Percentiles rank a stretch among this genome's conserved stretches.
Conservation (phyloP, 2,113 vertebrate genomes). For the Heteronetta atricapilla region DNA sequence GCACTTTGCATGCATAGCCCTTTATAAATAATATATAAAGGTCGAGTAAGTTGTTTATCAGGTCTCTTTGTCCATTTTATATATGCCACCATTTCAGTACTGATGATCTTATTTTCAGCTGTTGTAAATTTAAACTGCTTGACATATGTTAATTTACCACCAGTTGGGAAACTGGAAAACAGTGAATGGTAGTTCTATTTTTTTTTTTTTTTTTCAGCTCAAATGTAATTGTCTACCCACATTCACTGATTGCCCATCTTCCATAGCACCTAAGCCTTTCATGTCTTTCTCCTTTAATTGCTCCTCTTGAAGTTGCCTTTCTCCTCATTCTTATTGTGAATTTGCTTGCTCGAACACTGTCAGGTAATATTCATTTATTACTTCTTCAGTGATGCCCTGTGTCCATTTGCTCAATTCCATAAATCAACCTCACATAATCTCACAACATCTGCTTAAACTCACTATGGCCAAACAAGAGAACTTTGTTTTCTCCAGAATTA, state of each 20-base stretch:
- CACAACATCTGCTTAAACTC: neutral
- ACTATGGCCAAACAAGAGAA: neutral
- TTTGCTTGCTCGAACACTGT: neutral
- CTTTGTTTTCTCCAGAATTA: neutral
- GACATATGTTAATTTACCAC: neutral
- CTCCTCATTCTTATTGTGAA: neutral
- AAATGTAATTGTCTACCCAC: neutral
- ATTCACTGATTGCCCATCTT: neutral
- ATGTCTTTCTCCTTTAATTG: neutral
- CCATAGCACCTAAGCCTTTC: neutral
- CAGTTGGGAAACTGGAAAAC: neutral
- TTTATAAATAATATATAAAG: constrained; percentile 44
- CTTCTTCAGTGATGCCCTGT: neutral
- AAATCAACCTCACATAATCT: neutral
- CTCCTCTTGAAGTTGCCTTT: neutral
- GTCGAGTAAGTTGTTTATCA: constrained; percentile 27
- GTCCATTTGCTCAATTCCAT: neutral
- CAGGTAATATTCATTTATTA: neutral
- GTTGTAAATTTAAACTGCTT: neutral
- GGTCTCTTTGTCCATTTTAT: constrained; percentile 12
- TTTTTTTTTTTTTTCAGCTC: neutral
- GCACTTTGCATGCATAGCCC: neutral
- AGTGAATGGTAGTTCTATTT: neutral
- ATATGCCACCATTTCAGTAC: neutral
- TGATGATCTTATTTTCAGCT: constrained; percentile 21